Evolutionary conservation across 2,888 invertebrate species (phyloP), one percentile per base, ranked within the genome.

Genomic region (Tachystola acroxantha): DNA sequence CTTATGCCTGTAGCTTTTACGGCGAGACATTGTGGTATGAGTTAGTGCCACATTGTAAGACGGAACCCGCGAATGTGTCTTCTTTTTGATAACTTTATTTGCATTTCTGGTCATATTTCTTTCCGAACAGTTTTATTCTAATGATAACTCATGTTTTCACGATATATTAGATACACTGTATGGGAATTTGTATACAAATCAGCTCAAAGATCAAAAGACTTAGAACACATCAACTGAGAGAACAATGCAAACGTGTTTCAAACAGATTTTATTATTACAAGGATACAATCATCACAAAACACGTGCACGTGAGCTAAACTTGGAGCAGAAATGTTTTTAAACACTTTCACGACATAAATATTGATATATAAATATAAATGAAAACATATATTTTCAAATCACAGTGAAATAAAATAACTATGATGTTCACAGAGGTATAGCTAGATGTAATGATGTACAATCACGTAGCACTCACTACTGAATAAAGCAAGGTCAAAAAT

Each of bases 91-190:
- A 20, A 49, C 22, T 37, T 49, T 30, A 10, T 29, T 46, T 22
- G 36, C 55, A 10, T 29, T 46, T 22, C 37, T 56, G 2, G 47
- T 39, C 65, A 64, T 65, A n/a, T 24, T 22, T 24, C n/a, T 16
- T n/a, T n/a, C n/a, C n/a, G n/a, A n/a, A n/a, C n/a, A n/a, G n/a
- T n/a, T n/a, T n/a, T n/a, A n/a, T n/a, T n/a, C n/a, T n/a, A n/a
- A n/a, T n/a, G n/a, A n/a, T n/a, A n/a, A n/a, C n/a, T n/a, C n/a
- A n/a, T n/a, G n/a, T n/a, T n/a, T n/a, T n/a, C n/a, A n/a, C n/a
- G n/a, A n/a, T n/a, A n/a, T n/a, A n/a, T n/a, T n/a, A n/a, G n/a
- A n/a, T n/a, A n/a, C n/a, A n/a, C n/a, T n/a, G n/a, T n/a, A n/a
- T n/a, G n/a, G n/a, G n/a, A n/a, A n/a, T n/a, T n/a, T n/a, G n/a